phyloP scores from a whole-genome alignment of 2,113 vertebrate species.

The Cryptomyrus ogoouensis region DNA sequence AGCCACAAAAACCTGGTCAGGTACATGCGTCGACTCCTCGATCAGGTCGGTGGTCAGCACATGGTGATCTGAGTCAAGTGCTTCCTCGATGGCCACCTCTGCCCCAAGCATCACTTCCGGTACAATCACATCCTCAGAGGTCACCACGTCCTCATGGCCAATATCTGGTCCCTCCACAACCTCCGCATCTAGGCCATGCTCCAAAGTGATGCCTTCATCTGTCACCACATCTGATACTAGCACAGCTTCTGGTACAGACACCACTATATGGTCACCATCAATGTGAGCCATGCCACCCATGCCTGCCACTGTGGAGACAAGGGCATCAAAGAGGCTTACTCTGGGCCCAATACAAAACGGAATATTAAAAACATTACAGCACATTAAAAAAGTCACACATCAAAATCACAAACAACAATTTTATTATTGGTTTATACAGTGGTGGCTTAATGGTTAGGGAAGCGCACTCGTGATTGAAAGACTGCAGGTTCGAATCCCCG shows the following conservation, averaged over 20 bases:
- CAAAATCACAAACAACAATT: neutral
- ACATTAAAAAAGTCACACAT: neutral
- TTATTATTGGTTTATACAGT: neutral
- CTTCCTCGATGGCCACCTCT: conserved; percentile 77
- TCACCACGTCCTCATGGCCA: conserved; percentile 68
- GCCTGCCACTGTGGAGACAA: conserved; percentile 74
- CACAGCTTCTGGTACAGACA: conserved; percentile 92
- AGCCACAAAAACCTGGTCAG: conserved; percentile 93
- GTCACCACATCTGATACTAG: conserved; percentile 94
- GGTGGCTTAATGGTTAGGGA: no score
- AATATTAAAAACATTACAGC: neutral
- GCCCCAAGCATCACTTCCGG: conserved; percentile 75
- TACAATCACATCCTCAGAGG: conserved; percentile 76
- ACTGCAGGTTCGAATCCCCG: no score
- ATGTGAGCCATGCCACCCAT: conserved; percentile 96
- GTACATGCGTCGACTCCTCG: conserved; percentile 64
- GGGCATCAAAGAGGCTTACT: neutral
- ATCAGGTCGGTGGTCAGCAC: conserved; percentile 70
- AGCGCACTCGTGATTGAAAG: no score
- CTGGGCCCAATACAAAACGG: neutral
- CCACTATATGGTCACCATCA: conserved; percentile 95
- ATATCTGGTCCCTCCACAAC: conserved; percentile 84
- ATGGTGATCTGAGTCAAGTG: conserved; percentile 70
- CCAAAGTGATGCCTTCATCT: conserved; percentile 87
- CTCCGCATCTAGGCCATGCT: conserved; percentile 82